These are phyloP conservation scores for Samia ricini DNA, from an alignment of 1,140 invertebrate genomes.

Conservation along the genomic window DNA sequence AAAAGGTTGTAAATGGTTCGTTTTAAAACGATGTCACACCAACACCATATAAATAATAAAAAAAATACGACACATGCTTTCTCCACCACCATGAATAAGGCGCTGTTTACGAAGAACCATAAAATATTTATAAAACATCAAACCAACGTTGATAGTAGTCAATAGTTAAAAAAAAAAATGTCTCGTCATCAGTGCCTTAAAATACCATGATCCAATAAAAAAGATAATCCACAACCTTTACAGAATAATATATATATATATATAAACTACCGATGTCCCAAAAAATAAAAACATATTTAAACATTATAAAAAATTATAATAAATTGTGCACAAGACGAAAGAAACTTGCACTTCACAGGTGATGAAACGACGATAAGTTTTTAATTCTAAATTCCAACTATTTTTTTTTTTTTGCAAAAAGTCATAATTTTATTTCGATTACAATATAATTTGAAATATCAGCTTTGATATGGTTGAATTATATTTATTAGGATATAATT, in stretches of 20 bases:
- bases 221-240: constrained; percentile 45
- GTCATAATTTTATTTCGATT: no score
- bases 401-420: no score
- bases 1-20: background rate
- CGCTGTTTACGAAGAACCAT: constrained; percentile 15
- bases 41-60: constrained; percentile 53
- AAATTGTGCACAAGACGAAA: constrained; percentile 60
- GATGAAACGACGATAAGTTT: constrained; percentile 1
- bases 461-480: no score
- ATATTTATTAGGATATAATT: no score
- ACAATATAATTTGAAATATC: no score
- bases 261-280: constrained; percentile 43
- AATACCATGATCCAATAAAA: background rate
- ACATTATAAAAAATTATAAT: constrained; percentile 23
- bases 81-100: constrained; percentile 26
- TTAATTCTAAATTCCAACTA: no score
- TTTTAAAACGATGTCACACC: constrained; percentile 61
- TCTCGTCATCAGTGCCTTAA: background rate
- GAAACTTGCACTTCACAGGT: constrained; percentile 26
- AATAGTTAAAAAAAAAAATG: no score
- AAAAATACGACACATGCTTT: constrained; percentile 36
- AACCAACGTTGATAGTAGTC: no score
- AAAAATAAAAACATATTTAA: constrained; percentile 21
- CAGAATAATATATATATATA: constrained; percentile 24
- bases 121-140: background rate